Base-by-base conservation (phyloP, 2,113 vertebrate genomes). In the Anguilla rostrata region DNA sequence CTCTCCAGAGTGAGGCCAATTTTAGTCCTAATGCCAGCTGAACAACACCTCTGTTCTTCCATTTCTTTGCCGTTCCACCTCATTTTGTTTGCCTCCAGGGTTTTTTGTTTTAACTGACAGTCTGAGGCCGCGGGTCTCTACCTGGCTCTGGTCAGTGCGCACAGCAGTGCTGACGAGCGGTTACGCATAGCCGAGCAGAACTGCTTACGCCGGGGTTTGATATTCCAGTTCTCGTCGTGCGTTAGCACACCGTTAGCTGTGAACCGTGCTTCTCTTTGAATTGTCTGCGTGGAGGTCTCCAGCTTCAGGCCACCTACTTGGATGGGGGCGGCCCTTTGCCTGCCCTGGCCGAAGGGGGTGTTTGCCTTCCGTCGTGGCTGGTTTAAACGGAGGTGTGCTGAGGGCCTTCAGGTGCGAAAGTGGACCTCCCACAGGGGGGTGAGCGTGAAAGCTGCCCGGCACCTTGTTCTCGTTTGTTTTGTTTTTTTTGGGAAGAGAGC, bases 41-140 rank as follows among this genome's bases (percentile, higher is more conserved):
- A 75, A 75, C 71, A 16, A 66, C 22, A n/a, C n/a, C 29, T 46
- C 49, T 49, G 53, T 49, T 85, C 63, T 85, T 85, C 84, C 12
- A 53, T 85, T 49, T 78, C 49, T 63, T 78, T 78, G 43, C 63
- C 6, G n/a, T 39, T 75, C 15, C 63, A 0, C 39, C 20, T 14
- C 2, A 18, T 78, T 85, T 71, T 56, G 15, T 79, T 40, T 7
- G 43, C 29, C 53, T 56, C 29, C 7, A 29, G 18, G 71, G 71
- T 29, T 75, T 34, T 75, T 34, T 34, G 2, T 12, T 12, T 26
- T 34, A 11, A 29, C 71, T 34, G 14, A 18, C 20, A 41, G 41
- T 14, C 4, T 80, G 14, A 80, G 39, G 18, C 78, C 39, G 20
- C 39, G 1, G 71, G 71, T 11, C n/a, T 75, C 71, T 29, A 26